Percentiles rank a stretch among this genome's conserved stretches.
Conservation (phyloP, 2,888 invertebrate species). For the Apodemia duryi region DNA sequence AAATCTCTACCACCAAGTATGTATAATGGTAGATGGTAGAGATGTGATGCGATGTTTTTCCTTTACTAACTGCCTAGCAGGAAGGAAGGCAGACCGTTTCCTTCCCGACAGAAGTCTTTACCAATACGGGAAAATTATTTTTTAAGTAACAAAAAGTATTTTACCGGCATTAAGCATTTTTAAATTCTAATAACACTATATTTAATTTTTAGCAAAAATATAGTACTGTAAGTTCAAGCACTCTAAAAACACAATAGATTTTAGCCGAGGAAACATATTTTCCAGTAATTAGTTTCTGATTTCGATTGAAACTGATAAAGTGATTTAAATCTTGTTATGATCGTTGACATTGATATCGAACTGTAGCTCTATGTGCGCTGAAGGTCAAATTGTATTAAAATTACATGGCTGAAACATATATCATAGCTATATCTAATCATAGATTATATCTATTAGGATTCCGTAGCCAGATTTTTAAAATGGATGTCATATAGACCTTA, state of each 20-base stretch:
- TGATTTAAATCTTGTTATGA: constrained; percentile 1
- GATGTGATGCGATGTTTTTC: too few species aligned
- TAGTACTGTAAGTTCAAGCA: background rate
- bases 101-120: too few species aligned
- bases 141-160: too few species aligned
- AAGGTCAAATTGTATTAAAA: background rate
- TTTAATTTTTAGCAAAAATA: background rate
- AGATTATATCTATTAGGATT: too few species aligned
- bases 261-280: background rate
- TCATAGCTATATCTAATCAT: background rate
- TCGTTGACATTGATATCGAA: constrained; percentile 4
- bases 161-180: constrained; percentile 8
- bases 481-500: too few species aligned
- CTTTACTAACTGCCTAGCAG: background rate
- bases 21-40: too few species aligned
- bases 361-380: background rate
- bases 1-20: too few species aligned
- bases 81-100: too few species aligned
- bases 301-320: constrained; percentile 2
- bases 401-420: background rate
- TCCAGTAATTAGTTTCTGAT: constrained; percentile 14
- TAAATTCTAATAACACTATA: background rate
- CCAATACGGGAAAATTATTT: too few species aligned
- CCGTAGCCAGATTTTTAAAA: too few species aligned
- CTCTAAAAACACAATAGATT: background rate